A percentile compares a stretch with the other conserved stretches of the same genome.
phyloP scores from a whole-genome alignment of 2,113 vertebrate species.

The Thamnaconus septentrionalis region DNA sequence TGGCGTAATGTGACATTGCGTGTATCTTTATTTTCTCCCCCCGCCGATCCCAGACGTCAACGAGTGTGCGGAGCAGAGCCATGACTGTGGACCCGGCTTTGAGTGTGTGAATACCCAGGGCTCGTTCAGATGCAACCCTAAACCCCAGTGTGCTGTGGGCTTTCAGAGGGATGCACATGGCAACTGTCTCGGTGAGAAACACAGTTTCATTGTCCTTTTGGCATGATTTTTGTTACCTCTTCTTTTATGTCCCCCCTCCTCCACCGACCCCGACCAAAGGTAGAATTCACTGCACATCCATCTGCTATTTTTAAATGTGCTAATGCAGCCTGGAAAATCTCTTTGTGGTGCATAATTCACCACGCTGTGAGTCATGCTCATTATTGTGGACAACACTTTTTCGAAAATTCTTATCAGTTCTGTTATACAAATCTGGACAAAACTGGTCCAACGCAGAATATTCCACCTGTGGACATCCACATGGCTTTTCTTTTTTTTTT shows the following conservation, averaged over 20 bases:
- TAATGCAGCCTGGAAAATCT: neutral
- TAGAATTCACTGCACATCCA: neutral
- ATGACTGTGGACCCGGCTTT: conserved; percentile 79
- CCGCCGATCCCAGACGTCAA: conserved; percentile 88
- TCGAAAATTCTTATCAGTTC: too few species aligned
- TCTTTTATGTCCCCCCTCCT: neutral
- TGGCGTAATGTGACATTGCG: conserved; percentile 29
- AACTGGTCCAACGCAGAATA: too few species aligned
- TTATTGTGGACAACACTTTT: too few species aligned
- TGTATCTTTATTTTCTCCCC: neutral
- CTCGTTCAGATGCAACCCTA: conserved; percentile 86
- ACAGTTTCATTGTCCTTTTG: neutral
- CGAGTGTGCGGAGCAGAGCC: conserved; percentile 80
- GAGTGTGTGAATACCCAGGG: conserved; percentile 86
- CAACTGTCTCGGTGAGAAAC: conserved; percentile 80
- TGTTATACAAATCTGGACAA: too few species aligned
- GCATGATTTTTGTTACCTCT: neutral
- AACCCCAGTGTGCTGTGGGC: conserved; percentile 80
- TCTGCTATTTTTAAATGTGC: neutral
- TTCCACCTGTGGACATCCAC: too few species aligned
- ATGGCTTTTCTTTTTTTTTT: too few species aligned
- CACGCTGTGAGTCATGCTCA: too few species aligned
- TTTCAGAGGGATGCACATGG: conserved; percentile 81
- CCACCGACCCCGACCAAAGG: neutral
- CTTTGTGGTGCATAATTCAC: neutral